phyloP scores from a whole-genome alignment of 2,888 invertebrate species.

The Lampropteryx suffumata region DNA sequence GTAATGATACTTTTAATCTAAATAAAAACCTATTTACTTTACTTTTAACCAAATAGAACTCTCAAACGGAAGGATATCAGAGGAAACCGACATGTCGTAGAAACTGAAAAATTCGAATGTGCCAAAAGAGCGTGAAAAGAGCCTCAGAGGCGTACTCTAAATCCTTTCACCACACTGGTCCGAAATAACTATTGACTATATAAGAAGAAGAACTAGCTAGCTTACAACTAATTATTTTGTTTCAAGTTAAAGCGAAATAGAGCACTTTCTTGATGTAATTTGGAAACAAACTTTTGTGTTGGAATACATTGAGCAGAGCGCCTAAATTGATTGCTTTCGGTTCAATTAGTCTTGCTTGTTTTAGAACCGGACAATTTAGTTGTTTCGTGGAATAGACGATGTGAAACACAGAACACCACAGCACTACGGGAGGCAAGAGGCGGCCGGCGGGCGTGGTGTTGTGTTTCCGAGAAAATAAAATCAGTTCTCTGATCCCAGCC shows the following conservation, averaged over 20 bases:
- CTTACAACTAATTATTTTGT: slow-evolving; percentile 28
- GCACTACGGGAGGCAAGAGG: slow-evolving; percentile 44
- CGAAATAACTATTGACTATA: too few species aligned
- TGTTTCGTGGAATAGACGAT: slow-evolving; percentile 36
- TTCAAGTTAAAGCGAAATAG: slow-evolving; percentile 21
- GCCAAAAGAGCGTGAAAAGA: too few species aligned
- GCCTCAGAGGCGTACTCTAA: too few species aligned
- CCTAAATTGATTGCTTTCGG: slow-evolving; percentile 21
- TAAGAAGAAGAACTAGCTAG: too few species aligned
- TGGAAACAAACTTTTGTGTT: slow-evolving; percentile 22
- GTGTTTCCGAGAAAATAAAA: slow-evolving; percentile 71
- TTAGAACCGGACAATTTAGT: slow-evolving; percentile 12
- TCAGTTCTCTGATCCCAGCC: slow-evolving; percentile 62
- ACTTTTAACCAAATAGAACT: too few species aligned
- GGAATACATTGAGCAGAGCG: slow-evolving; percentile 21
- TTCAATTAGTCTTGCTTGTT: slow-evolving; percentile 21
- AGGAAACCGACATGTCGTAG: too few species aligned
- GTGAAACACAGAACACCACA: slow-evolving; percentile 30
- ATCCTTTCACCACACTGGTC: too few species aligned
- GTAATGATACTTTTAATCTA: too few species aligned
- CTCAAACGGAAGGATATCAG: too few species aligned
- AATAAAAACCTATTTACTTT: too few species aligned
- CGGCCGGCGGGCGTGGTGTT: slow-evolving; percentile 39
- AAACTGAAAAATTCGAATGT: too few species aligned
- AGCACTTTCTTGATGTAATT: slow-evolving; percentile 26